These are phyloP conservation scores for Spialia ferax DNA, from an alignment of 2,888 invertebrate genomes.

Conservation along the genomic window DNA sequence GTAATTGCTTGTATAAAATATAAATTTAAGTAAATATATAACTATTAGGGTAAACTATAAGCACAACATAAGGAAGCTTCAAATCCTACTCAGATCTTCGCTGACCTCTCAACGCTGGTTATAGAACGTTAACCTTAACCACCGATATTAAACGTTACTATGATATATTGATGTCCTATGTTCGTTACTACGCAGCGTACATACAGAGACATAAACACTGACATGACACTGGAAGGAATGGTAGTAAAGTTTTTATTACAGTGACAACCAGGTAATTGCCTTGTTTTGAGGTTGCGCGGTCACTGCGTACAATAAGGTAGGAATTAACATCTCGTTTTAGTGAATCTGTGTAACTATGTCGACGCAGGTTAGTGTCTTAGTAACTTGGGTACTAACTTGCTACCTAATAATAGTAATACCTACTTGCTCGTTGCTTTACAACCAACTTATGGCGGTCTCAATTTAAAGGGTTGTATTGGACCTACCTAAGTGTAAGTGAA, in stretches of 20 bases:
- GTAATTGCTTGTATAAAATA: too few relatives aligned
- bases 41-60: too few relatives aligned
- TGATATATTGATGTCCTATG: conserved; percentile 78
- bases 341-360: conserved; percentile 10
- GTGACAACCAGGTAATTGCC: conserved; percentile 19
- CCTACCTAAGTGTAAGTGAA: too few relatives aligned
- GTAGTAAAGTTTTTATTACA: conserved; percentile 29
- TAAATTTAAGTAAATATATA: too few relatives aligned
- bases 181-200: conserved; percentile 50
- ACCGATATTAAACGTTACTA: conserved; percentile 67
- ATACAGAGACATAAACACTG: conserved; percentile 50
- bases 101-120: background rate
- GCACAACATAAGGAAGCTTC: background rate
- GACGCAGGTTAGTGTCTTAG: background rate
- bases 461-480: background rate
- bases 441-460: background rate
- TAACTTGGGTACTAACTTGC: background rate
- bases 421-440: background rate
- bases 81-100: background rate
- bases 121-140: background rate
- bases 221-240: conserved; percentile 18
- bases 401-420: background rate
- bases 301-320: conserved; percentile 9
- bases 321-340: conserved; percentile 9
- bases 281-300: conserved; percentile 23